Conservation (phyloP, 2,113 vertebrate species). For the Pterocles gutturalis region DNA sequence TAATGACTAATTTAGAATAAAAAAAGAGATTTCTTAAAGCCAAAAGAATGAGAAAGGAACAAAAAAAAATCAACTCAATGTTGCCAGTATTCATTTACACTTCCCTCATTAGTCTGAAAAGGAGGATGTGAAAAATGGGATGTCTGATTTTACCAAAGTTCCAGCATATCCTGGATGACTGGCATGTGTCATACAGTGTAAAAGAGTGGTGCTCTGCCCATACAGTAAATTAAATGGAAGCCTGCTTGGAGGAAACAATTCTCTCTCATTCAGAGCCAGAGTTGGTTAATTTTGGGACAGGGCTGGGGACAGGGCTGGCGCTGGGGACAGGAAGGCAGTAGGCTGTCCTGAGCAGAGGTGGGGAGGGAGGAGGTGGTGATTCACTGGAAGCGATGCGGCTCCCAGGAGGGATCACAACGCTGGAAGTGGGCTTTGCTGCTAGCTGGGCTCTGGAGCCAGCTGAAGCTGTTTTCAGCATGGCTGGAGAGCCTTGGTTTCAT, state of each 20-base stretch:
- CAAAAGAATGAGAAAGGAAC: background rate
- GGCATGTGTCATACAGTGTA: background rate
- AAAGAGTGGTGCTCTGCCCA: background rate
- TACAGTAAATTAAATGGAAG: background rate
- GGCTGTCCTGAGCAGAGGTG: background rate
- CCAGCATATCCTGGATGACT: background rate
- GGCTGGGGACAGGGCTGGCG: background rate
- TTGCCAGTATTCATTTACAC: background rate
- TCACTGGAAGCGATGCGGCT: background rate
- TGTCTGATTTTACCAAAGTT: background rate
- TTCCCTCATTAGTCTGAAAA: background rate
- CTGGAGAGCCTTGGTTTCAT: background rate
- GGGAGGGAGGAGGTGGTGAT: background rate
- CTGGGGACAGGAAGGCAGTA: background rate
- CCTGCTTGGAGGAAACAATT: background rate
- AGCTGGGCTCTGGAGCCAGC: background rate
- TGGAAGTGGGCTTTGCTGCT: background rate
- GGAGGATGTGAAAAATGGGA: background rate
- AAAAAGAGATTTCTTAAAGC: background rate
- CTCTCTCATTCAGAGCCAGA: background rate
- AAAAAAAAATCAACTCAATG: background rate
- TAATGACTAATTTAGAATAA: background rate
- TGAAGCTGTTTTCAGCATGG: background rate
- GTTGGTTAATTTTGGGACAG: fast-evolving
- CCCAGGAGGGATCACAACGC: background rate